Evolutionary conservation across 2,113 vertebrate genomes (phyloP).

Genomic region (Albula goreensis): DNA sequence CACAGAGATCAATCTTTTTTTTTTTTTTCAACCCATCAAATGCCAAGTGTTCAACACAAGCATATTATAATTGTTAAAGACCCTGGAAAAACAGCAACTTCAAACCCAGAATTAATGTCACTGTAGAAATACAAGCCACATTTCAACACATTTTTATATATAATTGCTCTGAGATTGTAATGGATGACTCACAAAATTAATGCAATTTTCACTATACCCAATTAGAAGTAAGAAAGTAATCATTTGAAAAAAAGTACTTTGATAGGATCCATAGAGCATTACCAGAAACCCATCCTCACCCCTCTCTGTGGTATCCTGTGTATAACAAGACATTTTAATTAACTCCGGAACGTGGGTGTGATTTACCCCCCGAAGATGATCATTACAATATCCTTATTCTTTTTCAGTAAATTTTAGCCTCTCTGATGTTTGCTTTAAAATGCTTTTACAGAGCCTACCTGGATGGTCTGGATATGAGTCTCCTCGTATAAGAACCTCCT

Average conservation of each 20-base stretch:
- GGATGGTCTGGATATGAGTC: neutral
- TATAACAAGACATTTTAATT: slow-evolving; percentile 34
- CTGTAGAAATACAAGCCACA: neutral
- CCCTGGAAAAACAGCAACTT: neutral
- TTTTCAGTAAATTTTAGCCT: slow-evolving; percentile 8
- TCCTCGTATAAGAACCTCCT: neutral
- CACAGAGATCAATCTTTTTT: neutral
- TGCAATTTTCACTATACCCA: neutral
- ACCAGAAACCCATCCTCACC: slow-evolving; percentile 23
- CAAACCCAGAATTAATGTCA: neutral
- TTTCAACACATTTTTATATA: neutral
- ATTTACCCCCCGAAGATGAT: slow-evolving; percentile 35
- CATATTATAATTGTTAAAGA: neutral
- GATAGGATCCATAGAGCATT: slow-evolving; percentile 11
- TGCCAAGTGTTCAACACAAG: neutral
- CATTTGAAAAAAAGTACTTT: neutral
- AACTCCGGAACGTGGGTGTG: slow-evolving; percentile 12
- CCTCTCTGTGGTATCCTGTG: slow-evolving; percentile 7
- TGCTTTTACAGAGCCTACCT: neutral
- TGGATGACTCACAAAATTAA: neutral
- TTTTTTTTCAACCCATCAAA: neutral
- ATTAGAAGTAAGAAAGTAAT: neutral
- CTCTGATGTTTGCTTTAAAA: slow-evolving; percentile 24
- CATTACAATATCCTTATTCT: slow-evolving; percentile 6
- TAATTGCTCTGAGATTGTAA: neutral